phyloP scores from a whole-genome alignment of 2,888 invertebrate genomes.

The Monopis laevigella region DNA sequence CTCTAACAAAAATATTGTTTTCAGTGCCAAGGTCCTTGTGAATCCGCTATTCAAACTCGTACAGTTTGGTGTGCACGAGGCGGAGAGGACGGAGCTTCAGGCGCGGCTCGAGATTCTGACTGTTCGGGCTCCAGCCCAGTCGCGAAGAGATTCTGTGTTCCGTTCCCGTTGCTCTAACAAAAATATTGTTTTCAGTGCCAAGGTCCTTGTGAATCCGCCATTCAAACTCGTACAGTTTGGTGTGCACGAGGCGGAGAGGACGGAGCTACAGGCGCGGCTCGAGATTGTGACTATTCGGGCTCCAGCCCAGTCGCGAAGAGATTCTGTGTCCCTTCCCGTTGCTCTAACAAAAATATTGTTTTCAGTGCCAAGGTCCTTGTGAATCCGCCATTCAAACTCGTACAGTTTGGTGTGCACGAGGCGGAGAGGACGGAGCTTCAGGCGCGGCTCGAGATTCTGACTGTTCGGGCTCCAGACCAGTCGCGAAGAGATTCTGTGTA shows the following conservation, averaged over 20 bases:
- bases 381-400: constrained; percentile 63
- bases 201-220: constrained; percentile 57
- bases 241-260: constrained; percentile 53
- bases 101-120: constrained; percentile 48
- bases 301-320: constrained; percentile 51
- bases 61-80: constrained; percentile 64
- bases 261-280: constrained; percentile 40
- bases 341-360: constrained; percentile 28
- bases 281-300: constrained; percentile 52
- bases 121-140: constrained; percentile 54
- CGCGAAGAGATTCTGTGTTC: constrained; percentile 47
- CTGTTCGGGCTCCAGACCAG: constrained; percentile 51
- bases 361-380: constrained; percentile 54
- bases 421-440: constrained; percentile 38
- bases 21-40: constrained; percentile 57
- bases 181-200: constrained; percentile 34
- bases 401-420: constrained; percentile 62
- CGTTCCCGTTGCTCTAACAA: constrained; percentile 38
- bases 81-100: constrained; percentile 37
- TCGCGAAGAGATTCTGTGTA: constrained; percentile 47
- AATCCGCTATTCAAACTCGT: constrained; percentile 61
- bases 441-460: constrained; percentile 49
- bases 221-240: constrained; percentile 64
- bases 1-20: constrained; percentile 25
- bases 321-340: constrained; percentile 44